phyloP scores from a whole-genome alignment of 1,140 invertebrate genomes.

The Ostrea denselamellosa region DNA sequence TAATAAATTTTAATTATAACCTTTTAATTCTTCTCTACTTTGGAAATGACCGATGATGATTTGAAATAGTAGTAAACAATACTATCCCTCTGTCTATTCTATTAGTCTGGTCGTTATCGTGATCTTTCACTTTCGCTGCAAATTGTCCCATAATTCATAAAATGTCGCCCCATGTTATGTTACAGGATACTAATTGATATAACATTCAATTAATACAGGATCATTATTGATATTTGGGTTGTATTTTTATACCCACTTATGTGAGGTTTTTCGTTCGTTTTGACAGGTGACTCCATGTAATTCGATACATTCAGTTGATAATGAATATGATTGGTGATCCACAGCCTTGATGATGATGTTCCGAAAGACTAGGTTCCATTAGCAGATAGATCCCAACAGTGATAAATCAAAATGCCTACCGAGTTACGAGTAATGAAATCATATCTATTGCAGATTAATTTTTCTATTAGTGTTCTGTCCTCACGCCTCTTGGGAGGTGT shows the following conservation, averaged over 20 bases:
- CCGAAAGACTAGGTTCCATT: slow-evolving; percentile 35
- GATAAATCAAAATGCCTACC: slow-evolving; percentile 32
- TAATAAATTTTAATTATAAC: no score
- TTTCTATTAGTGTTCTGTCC: not conserved
- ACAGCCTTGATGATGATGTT: not conserved
- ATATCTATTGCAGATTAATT: slow-evolving; percentile 18
- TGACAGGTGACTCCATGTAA: slow-evolving; percentile 20
- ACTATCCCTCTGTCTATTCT: not conserved
- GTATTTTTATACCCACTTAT: not conserved
- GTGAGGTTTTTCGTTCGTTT: not conserved
- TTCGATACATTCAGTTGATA: not conserved
- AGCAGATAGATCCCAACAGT: slow-evolving; percentile 10
- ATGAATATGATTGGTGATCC: not conserved
- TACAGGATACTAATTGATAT: not conserved
- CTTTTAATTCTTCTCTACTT: no score
- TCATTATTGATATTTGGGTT: not conserved
- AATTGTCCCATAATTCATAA: not conserved
- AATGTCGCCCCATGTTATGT: not conserved
- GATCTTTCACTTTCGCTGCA: not conserved
- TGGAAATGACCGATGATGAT: no score
- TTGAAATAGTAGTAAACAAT: no score
- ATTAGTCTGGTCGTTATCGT: not conserved
- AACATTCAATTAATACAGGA: slow-evolving; percentile 8
- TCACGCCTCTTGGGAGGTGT: not conserved
- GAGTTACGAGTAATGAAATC: slow-evolving; percentile 11